Percentiles rank a stretch among this genome's conserved stretches.
These are phyloP conservation scores for Pelobates cultripes DNA, from an alignment of 2,797 vertebrate species.

Conservation along the genomic window DNA sequence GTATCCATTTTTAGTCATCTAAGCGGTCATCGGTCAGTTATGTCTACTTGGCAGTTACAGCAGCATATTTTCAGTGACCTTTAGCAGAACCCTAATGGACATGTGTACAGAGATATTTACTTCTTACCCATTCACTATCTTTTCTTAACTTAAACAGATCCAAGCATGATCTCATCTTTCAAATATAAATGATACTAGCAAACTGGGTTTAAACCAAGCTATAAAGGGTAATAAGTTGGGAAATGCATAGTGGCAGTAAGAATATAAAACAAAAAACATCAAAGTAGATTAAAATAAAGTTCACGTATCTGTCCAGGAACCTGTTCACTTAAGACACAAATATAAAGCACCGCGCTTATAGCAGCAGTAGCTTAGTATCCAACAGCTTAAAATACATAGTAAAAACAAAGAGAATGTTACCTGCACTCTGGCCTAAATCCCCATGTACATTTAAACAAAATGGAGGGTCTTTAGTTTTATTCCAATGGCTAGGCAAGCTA, in stretches of 20 bases:
- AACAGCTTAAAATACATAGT: no score
- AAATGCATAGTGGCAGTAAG: background rate
- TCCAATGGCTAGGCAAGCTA: no score
- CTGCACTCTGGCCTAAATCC: no score
- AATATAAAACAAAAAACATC: background rate
- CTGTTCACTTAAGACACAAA: no score
- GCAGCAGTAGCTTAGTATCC: no score
- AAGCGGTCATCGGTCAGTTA: constrained; percentile 8
- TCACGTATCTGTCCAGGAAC: no score
- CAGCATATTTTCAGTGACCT: constrained; percentile 36
- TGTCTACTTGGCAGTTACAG: background rate
- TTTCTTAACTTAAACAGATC: constrained; percentile 18
- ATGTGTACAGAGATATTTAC: constrained; percentile 33
- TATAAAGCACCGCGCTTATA: no score
- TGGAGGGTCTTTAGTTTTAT: no score
- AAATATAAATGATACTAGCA: constrained; percentile 26
- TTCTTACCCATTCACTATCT: constrained; percentile 15
- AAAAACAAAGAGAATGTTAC: no score
- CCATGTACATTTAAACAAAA: no score
- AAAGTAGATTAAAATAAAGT: no score
- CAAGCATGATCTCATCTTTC: constrained; percentile 27
- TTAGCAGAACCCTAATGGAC: constrained; percentile 42
- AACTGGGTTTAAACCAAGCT: background rate
- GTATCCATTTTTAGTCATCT: constrained; percentile 30
- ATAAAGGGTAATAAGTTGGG: background rate